Conservation (phyloP, 2,113 vertebrate species). For the Solenodon paradoxus region DNA sequence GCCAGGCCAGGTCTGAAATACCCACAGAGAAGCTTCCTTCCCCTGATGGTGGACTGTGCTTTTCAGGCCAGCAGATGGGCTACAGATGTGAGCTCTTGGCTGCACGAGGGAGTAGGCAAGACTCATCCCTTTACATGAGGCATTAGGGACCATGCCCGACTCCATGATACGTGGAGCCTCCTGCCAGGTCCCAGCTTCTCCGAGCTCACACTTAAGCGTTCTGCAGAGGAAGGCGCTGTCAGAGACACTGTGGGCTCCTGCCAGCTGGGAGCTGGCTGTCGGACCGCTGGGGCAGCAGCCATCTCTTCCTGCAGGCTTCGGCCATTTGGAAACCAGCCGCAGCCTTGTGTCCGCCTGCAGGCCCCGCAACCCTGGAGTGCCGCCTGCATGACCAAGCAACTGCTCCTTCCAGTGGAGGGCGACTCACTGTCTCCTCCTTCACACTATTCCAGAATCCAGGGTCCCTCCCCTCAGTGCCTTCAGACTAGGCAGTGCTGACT, state of each 20-base stretch:
- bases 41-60: neutral
- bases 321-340: neutral
- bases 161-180: too few relatives aligned
- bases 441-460: accelerated
- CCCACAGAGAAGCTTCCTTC: neutral
- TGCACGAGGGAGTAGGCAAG: accelerated
- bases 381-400: accelerated
- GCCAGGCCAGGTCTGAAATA: neutral
- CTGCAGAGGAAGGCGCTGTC: neutral
- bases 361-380: neutral
- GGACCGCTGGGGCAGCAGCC: neutral
- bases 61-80: neutral
- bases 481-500: neutral
- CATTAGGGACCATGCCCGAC: neutral
- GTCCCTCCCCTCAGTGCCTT: too few relatives aligned
- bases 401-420: accelerated
- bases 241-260: accelerated
- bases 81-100: conserved; percentile 15
- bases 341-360: neutral
- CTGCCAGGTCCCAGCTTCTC: accelerated
- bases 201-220: neutral
- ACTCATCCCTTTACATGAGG: neutral
- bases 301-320: neutral
- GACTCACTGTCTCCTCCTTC: accelerated
- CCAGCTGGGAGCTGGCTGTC: neutral